Percentiles rank a stretch among this genome's conserved stretches.
Evolutionary conservation across 2,113 vertebrate genomes (phyloP).

Genomic region (Urocitellus parryii): DNA sequence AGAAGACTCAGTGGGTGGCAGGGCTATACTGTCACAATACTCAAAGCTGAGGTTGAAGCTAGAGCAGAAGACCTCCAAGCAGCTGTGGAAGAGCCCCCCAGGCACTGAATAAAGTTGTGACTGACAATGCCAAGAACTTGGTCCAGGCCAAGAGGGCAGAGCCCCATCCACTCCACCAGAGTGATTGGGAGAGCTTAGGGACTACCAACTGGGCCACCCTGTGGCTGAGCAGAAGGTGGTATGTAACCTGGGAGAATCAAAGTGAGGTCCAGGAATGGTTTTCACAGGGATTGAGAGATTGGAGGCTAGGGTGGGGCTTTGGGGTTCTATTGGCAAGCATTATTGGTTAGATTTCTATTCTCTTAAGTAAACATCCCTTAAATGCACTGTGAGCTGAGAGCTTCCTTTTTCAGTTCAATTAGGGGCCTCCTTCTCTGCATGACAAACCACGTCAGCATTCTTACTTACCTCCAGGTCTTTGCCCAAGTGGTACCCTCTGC

Average conservation of each 20-base stretch:
- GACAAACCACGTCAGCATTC: fast-evolving
- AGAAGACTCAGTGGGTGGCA: not conserved
- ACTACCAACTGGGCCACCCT: not conserved
- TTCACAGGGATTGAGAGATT: not conserved
- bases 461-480: not conserved
- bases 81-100: not conserved
- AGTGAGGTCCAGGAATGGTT: not conserved
- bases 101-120: not conserved
- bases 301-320: not conserved
- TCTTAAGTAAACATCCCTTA: not conserved
- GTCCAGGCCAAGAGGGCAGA: not conserved
- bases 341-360: not conserved
- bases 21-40: not conserved
- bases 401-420: not conserved
- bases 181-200: not conserved
- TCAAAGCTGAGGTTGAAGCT: not conserved
- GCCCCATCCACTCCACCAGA: not conserved
- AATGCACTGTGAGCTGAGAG: not conserved
- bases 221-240: not conserved
- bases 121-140: not conserved
- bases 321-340: not conserved
- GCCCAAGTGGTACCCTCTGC: not conserved
- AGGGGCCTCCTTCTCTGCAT: not conserved
- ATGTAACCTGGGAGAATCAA: not conserved
- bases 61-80: not conserved